Evolutionary conservation across 2,113 vertebrate genomes (phyloP).

Genomic region (Vicugna pacos): DNA sequence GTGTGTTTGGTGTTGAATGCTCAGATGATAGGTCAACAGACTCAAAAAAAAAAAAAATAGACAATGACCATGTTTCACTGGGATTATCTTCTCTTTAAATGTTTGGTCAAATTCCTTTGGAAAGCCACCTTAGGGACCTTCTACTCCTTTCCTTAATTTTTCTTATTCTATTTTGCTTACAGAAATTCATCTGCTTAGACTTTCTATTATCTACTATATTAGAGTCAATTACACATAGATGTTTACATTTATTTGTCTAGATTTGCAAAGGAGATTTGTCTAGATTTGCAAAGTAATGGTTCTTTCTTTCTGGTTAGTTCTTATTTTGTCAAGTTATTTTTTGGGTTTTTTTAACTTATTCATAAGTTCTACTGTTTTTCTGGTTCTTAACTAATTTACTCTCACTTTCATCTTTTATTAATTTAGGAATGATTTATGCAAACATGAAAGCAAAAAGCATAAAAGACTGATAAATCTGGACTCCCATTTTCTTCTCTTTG

Average conservation of each 20-base stretch:
- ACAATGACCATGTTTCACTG: background rate
- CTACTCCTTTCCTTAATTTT: background rate
- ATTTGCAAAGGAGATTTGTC: background rate
- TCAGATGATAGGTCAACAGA: background rate
- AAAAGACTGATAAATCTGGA: background rate
- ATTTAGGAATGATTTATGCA: background rate
- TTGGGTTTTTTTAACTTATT: background rate
- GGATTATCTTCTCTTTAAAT: background rate
- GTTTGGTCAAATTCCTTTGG: background rate
- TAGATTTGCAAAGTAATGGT: background rate
- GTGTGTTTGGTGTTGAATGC: background rate
- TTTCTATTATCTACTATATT: background rate
- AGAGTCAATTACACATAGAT: background rate
- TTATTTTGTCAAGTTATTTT: background rate
- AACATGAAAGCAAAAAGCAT: background rate
- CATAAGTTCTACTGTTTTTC: background rate
- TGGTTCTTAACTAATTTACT: background rate
- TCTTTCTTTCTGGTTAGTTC: slow-evolving; percentile 16
- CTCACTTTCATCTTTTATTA: background rate
- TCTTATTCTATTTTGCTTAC: background rate
- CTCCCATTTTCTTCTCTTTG: background rate
- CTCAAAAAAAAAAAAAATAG: background rate
- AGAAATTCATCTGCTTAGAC: background rate
- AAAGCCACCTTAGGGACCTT: background rate
- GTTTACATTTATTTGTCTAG: background rate